A percentile compares a stretch with the other conserved stretches of the same genome.
Conservation (phyloP, 1,140 invertebrate genomes). For the Palaemon carinicauda region DNA sequence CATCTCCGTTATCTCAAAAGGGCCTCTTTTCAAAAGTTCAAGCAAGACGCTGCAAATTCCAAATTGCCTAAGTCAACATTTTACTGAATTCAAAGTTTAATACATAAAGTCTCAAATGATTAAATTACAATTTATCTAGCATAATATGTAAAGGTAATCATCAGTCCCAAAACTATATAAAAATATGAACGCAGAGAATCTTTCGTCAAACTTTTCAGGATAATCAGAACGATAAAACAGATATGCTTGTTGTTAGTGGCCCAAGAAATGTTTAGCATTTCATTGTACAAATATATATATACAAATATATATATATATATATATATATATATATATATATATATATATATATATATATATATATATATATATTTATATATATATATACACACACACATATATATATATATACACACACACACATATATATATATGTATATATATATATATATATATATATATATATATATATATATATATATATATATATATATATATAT, state of each 20-base stretch:
- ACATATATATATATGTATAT: not conserved
- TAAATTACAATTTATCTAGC: too few relatives aligned
- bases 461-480: not conserved
- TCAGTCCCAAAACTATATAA: too few relatives aligned
- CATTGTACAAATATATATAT: not conserved
- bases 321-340: slow-evolving; percentile 5
- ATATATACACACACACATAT: not conserved
- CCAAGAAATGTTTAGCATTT: too few relatives aligned
- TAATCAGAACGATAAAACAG: not conserved
- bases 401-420: not conserved
- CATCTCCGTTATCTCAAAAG: too few relatives aligned
- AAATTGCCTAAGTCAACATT: too few relatives aligned
- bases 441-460: not conserved
- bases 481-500: not conserved
- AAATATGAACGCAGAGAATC: too few relatives aligned
- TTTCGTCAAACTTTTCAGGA: too few relatives aligned
- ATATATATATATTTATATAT: not conserved
- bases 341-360: slow-evolving; percentile 1
- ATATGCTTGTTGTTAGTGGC: not conserved
- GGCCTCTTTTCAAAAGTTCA: too few relatives aligned
- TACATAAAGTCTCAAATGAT: too few relatives aligned
- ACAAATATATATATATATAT: not conserved
- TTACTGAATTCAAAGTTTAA: too few relatives aligned
- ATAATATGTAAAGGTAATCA: too few relatives aligned
- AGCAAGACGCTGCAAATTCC: too few relatives aligned